These are phyloP conservation scores for Trissolcus basalis DNA, from an alignment of 1,140 invertebrate species.

Conservation along the genomic window DNA sequence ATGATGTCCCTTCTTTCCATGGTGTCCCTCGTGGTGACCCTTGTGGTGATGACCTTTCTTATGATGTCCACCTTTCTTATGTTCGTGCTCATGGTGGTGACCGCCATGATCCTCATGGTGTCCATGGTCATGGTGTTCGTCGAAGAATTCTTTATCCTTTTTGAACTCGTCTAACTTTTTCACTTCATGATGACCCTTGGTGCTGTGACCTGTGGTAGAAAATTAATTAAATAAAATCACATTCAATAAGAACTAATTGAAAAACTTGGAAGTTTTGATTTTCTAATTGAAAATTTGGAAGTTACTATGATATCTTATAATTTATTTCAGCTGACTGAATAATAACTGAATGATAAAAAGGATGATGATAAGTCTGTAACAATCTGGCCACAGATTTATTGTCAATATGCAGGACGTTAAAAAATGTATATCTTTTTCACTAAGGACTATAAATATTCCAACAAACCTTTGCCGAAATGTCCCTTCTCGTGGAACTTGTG, in stretches of 20 bases:
- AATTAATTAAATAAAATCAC: too few relatives aligned
- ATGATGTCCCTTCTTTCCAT: constrained; percentile 85
- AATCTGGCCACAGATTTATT: too few relatives aligned
- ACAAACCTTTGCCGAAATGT: constrained; percentile 85
- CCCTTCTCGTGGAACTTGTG: constrained; percentile 85
- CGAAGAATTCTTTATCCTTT: constrained; percentile 88
- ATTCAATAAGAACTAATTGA: too few relatives aligned
- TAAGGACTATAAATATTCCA: too few relatives aligned
- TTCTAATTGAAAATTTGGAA: too few relatives aligned
- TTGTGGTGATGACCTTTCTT: constrained; percentile 85
- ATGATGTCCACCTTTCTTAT: constrained; percentile 83
- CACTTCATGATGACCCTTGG: constrained; percentile 81
- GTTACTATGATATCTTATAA: too few relatives aligned
- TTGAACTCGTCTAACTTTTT: constrained; percentile 84
- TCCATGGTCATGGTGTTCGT: constrained; percentile 90
- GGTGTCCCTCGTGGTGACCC: constrained; percentile 83
- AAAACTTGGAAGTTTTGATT: too few relatives aligned
- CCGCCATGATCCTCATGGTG: constrained; percentile 87
- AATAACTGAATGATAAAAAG: too few relatives aligned
- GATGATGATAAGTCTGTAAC: too few relatives aligned
- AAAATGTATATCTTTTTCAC: too few relatives aligned
- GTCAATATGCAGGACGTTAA: too few relatives aligned
- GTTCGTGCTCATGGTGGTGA: constrained; percentile 82
- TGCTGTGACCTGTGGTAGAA: constrained; percentile 78
- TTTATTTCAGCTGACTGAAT: too few relatives aligned